Percentiles rank a stretch among this genome's conserved stretches.
Conservation (phyloP, 2,113 vertebrate genomes). For the Carassius auratus region DNA sequence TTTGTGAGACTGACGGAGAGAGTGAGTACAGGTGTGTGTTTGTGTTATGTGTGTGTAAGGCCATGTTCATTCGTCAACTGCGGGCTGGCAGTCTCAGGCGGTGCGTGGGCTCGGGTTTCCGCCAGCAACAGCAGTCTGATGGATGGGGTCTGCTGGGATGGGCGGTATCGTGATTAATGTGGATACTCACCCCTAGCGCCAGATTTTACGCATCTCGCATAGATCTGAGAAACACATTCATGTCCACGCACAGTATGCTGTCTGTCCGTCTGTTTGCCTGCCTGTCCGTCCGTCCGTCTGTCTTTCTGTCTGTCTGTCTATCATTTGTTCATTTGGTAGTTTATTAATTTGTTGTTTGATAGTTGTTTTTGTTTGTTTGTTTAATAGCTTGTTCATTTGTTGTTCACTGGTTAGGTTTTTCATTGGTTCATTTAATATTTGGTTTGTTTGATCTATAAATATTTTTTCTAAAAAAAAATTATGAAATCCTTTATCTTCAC, state of each 20-base stretch:
- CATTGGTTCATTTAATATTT: background rate
- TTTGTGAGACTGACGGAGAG: slow-evolving; percentile 22
- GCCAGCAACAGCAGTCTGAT: slow-evolving; percentile 64
- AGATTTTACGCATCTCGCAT: slow-evolving; percentile 62
- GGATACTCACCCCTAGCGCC: slow-evolving; percentile 57
- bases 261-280: slow-evolving; percentile 4
- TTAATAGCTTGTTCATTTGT: background rate
- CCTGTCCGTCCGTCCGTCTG: background rate
- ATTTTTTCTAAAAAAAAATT: no score
- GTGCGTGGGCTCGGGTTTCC: slow-evolving; percentile 73
- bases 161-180: slow-evolving; percentile 77
- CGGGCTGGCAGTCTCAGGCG: slow-evolving; percentile 69
- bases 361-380: background rate
- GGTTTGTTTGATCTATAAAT: background rate
- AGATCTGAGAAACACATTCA: slow-evolving; percentile 67
- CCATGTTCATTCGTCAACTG: slow-evolving; percentile 68
- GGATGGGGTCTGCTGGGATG: slow-evolving; percentile 76
- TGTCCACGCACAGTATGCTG: slow-evolving; percentile 35
- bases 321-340: background rate
- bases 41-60: slow-evolving; percentile 35
- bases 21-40: slow-evolving; percentile 42
- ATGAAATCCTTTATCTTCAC: background rate
- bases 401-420: background rate
- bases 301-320: no score
- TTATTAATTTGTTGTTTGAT: no score